phyloP scores from a whole-genome alignment of 2,113 vertebrate species.

The Oncorhynchus nerka region DNA sequence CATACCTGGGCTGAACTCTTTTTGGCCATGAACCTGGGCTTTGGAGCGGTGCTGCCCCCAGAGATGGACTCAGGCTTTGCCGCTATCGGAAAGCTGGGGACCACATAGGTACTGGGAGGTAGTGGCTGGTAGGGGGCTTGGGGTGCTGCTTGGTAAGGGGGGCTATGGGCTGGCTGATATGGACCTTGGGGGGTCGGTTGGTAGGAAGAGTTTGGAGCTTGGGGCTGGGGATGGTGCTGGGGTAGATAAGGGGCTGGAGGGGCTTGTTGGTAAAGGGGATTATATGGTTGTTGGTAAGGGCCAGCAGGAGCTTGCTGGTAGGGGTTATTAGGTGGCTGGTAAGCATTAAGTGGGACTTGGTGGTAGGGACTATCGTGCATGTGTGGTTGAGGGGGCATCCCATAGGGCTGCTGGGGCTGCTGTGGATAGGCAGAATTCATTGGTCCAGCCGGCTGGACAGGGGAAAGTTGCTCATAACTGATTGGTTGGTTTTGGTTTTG shows the following conservation, averaged over 20 bases:
- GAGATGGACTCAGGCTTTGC: conserved; percentile 76
- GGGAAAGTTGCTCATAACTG: conserved; percentile 62
- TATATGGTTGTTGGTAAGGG: conserved; percentile 52
- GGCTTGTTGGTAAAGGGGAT: conserved; percentile 65
- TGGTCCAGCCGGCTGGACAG: conserved; percentile 69
- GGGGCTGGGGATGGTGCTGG: conserved; percentile 44
- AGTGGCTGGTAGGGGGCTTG: conserved; percentile 66
- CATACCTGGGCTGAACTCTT: conserved; percentile 92
- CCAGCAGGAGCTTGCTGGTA: conserved; percentile 14
- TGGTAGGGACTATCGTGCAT: conserved; percentile 62
- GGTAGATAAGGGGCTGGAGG: conserved; percentile 57
- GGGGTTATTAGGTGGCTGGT: conserved; percentile 48
- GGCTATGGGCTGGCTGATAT: conserved; percentile 65
- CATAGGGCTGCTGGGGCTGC: conserved; percentile 70
- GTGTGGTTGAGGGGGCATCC: conserved; percentile 70
- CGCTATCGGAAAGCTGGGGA: conserved; percentile 70
- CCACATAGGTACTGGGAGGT: conserved; percentile 61
- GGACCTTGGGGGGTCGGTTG: conserved; percentile 50
- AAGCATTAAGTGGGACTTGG: conserved; percentile 50
- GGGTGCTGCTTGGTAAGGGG: conserved; percentile 60
- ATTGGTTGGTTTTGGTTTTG: conserved; percentile 75
- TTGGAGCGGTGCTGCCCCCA: conserved; percentile 79
- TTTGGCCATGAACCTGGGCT: conserved; percentile 95
- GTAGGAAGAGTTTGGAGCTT: conserved; percentile 57
- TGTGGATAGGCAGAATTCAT: conserved; percentile 66